Percentiles rank a stretch among this genome's conserved stretches.
These are phyloP conservation scores for Xanthia icteritia DNA, from an alignment of 2,888 invertebrate genomes.

Conservation along the genomic window DNA sequence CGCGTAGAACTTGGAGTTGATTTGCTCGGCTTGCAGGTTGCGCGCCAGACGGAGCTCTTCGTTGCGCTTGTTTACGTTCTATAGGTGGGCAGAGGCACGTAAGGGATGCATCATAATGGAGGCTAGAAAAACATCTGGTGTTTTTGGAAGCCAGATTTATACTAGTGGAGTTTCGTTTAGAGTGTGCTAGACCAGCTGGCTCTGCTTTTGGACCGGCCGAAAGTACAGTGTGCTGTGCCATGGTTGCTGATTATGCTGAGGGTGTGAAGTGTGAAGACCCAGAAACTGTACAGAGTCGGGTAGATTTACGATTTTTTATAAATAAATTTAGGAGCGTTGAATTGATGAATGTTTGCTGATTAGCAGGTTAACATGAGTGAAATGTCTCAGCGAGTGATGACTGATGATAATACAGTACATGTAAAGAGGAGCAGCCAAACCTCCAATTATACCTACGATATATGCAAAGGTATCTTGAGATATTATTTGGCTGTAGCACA, in stretches of 20 bases:
- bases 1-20: slow-evolving; percentile 83
- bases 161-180: background rate
- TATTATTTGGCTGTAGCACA: no score
- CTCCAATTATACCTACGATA: no score
- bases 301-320: slow-evolving; percentile 48
- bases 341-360: background rate
- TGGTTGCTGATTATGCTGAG: no score
- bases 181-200: background rate
- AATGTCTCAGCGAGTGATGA: no score
- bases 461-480: no score
- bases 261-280: no score
- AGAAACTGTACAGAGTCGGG: slow-evolving; percentile 81
- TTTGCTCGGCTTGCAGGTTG: slow-evolving; percentile 78
- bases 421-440: no score
- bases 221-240: no score
- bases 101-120: background rate
- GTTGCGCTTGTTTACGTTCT: slow-evolving; percentile 87
- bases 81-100: background rate
- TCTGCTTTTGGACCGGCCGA: no score
- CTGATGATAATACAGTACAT: no score
- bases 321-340: background rate
- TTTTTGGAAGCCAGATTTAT: background rate
- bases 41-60: slow-evolving; percentile 83
- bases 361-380: no score
- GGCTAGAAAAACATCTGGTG: background rate